Evolutionary conservation across 2,888 invertebrate species (phyloP).

Genomic region (Argynnis bischoffii): DNA sequence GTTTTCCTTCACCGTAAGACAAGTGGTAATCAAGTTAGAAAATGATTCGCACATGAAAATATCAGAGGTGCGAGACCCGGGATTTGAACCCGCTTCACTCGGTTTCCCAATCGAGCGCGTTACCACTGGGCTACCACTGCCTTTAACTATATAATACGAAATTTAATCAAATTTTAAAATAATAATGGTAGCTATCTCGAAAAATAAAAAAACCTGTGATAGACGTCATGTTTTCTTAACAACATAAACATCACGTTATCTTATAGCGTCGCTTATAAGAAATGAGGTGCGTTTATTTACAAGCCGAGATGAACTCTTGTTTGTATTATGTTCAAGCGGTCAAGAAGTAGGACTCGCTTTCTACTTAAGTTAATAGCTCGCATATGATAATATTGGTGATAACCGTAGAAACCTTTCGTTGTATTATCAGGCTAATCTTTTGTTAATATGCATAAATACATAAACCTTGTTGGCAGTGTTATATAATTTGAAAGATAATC

Average conservation of each 20-base stretch:
- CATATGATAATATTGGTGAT: constrained; percentile 39
- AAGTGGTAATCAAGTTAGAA: too few relatives aligned
- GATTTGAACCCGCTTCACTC: too few relatives aligned
- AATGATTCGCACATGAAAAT: too few relatives aligned
- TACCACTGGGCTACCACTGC: too few relatives aligned
- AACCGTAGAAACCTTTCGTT: constrained; percentile 32
- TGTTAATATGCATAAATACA: constrained; percentile 12
- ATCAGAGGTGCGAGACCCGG: too few relatives aligned
- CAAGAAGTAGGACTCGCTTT: constrained; percentile 44
- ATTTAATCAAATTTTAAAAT: neutral
- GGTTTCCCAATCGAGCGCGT: too few relatives aligned
- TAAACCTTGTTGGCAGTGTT: neutral
- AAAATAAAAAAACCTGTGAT: constrained; percentile 1
- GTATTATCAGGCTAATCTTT: constrained; percentile 27
- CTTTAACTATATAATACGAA: too few relatives aligned
- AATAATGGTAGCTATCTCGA: neutral
- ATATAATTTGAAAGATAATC: constrained; percentile 1
- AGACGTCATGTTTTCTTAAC: constrained; percentile 17
- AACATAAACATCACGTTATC: constrained; percentile 28
- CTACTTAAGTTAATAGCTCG: constrained; percentile 40
- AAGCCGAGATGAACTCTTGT: constrained; percentile 29
- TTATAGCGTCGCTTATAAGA: constrained; percentile 25
- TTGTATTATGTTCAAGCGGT: constrained; percentile 33
- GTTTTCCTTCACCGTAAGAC: too few relatives aligned
- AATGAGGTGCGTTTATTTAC: constrained; percentile 30